Conservation (phyloP, 1,140 invertebrate species). For the Sinonovacula constricta region DNA sequence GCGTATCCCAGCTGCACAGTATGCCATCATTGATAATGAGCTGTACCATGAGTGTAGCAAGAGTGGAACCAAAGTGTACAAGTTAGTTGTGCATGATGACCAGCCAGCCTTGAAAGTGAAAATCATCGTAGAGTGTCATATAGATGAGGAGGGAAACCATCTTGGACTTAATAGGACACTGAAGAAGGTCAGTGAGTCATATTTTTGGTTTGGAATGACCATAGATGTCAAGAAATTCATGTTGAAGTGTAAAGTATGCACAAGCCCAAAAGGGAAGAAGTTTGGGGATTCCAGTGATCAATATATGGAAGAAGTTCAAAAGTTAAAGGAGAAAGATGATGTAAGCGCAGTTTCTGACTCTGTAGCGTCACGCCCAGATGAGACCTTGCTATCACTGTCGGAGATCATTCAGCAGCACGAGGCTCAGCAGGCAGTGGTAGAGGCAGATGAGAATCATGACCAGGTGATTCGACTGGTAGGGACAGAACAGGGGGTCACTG, state of each 20-base stretch:
- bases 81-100: constrained; percentile 38
- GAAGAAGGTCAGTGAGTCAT: constrained; percentile 25
- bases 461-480: constrained; percentile 37
- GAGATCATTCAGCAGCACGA: too few species aligned
- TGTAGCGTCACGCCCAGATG: too few species aligned
- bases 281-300: background rate
- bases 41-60: constrained; percentile 42
- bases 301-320: background rate
- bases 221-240: constrained; percentile 46
- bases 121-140: constrained; percentile 46
- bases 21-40: constrained; percentile 34
- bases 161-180: constrained; percentile 34
- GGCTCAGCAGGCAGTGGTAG: constrained; percentile 8
- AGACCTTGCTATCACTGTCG: too few species aligned
- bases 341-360: too few species aligned
- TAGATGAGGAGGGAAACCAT: constrained; percentile 45
- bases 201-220: constrained; percentile 24
- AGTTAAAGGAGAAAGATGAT: background rate
- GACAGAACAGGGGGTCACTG: constrained; percentile 35
- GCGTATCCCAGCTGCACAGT: constrained; percentile 29
- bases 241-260: constrained; percentile 42
- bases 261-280: background rate
- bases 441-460: constrained; percentile 2
- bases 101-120: constrained; percentile 44
- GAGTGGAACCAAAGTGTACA: constrained; percentile 22